A percentile compares a stretch with the other conserved stretches of the same genome.
Evolutionary conservation across 2,888 invertebrate species (phyloP).

Genomic region (Nomada ruficornis): DNA sequence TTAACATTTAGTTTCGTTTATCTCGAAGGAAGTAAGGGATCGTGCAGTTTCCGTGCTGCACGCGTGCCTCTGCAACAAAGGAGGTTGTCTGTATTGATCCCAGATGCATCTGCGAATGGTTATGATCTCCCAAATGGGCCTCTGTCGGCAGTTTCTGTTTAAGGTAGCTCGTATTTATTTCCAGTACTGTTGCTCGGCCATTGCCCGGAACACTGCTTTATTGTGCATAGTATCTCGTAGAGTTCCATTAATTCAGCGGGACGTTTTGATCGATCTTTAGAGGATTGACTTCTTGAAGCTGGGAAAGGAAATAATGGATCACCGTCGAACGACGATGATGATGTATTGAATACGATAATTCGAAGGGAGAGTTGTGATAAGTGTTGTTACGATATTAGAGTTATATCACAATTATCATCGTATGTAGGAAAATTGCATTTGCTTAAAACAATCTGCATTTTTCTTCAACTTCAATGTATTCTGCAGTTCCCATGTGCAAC

Average conservation of each 20-base stretch:
- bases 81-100: conserved; percentile 13
- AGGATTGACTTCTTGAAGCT: conserved; percentile 26
- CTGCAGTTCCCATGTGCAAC: too few relatives aligned
- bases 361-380: too few relatives aligned
- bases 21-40: conserved; percentile 11
- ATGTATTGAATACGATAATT: too few relatives aligned
- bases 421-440: too few relatives aligned
- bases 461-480: too few relatives aligned
- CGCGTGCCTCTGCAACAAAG: background rate
- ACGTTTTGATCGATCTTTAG: background rate
- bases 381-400: too few relatives aligned
- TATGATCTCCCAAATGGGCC: conserved; percentile 3
- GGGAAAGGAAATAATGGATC: background rate
- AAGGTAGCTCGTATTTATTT: background rate
- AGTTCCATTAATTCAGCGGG: background rate
- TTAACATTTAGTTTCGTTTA: conserved; percentile 42
- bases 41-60: background rate
- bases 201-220: background rate
- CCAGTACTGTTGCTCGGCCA: background rate
- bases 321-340: background rate
- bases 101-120: conserved; percentile 9
- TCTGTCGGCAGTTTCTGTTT: background rate
- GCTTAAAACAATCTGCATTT: too few relatives aligned
- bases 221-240: too few relatives aligned
- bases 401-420: too few relatives aligned